Conservation (phyloP, 2,797 vertebrate species). For the Selene dorsalis region DNA sequence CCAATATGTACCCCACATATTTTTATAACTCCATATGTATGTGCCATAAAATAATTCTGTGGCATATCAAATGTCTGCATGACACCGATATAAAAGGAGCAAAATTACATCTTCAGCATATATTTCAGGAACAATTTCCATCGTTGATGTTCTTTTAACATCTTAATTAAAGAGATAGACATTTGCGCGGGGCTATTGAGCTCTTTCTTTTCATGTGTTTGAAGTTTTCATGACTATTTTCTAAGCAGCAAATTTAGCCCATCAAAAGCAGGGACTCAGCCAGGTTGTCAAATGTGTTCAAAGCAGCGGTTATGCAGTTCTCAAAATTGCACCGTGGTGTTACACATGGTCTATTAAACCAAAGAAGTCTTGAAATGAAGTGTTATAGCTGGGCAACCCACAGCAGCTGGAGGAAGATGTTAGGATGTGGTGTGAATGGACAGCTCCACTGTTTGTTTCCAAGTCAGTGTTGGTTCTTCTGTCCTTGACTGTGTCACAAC, state of each 20-base stretch:
- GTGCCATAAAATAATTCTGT: not conserved
- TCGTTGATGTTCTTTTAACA: constrained; percentile 26
- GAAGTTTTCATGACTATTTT: constrained; percentile 37
- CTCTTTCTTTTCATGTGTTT: constrained; percentile 11
- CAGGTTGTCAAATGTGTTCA: not conserved
- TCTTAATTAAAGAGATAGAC: constrained; percentile 19
- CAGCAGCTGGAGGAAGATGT: not conserved
- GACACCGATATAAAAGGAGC: not conserved
- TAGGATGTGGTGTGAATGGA: not conserved
- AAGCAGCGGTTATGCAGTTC: constrained; percentile 14
- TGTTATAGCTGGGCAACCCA: not conserved
- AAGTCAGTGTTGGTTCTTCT: not conserved
- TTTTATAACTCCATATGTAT: not conserved
- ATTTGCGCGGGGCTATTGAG: constrained; percentile 2
- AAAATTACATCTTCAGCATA: not conserved
- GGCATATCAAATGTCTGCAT: not conserved
- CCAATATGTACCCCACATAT: not conserved
- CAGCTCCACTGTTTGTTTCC: not conserved
- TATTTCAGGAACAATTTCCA: constrained; percentile 21
- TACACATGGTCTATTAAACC: not conserved
- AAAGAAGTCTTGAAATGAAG: not conserved
- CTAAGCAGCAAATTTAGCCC: constrained; percentile 6
- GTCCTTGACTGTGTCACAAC: not conserved
- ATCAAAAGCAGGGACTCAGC: constrained; percentile 9
- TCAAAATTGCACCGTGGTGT: not conserved